Percentiles rank a stretch among this genome's conserved stretches.
Evolutionary conservation across 2,888 invertebrate genomes (phyloP).

Genomic region (Lordiphosa andalusiaca): DNA sequence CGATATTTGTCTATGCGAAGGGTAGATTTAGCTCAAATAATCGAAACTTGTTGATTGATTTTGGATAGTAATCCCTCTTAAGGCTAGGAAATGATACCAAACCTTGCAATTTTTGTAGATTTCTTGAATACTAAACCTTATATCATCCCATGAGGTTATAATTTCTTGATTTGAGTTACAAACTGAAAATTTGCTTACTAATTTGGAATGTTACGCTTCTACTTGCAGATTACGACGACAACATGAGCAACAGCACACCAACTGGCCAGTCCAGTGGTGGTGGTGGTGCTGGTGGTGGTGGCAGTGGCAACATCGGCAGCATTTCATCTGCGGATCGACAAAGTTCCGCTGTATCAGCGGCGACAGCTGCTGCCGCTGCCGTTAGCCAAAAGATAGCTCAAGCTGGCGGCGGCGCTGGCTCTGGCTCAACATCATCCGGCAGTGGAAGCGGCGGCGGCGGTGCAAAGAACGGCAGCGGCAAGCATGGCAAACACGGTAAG

Average conservation of each 20-base stretch:
- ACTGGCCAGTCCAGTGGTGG: conserved; percentile 10
- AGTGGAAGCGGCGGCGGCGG: conserved; percentile 14
- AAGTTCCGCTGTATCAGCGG: conserved; percentile 65
- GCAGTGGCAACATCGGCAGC: conserved; percentile 8
- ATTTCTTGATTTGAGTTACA: no score
- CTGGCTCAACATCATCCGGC: conserved; percentile 29
- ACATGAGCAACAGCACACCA: conserved; percentile 48
- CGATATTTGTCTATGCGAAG: no score
- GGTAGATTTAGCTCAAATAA: no score
- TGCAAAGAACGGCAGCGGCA: conserved; percentile 10
- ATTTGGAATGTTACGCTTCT: no score
- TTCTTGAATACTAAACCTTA: no score
- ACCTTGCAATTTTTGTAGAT: no score
- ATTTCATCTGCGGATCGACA: conserved; percentile 53
- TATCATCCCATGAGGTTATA: no score
- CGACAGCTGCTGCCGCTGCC: conserved; percentile 64
- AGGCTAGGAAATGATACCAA: no score
- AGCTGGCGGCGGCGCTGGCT: conserved; percentile 28
- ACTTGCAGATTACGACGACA: conserved; percentile 77
- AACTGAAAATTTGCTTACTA: no score
- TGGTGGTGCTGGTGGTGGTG: conserved; percentile 8
- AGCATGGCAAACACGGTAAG: conserved; percentile 63
- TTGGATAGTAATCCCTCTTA: no score
- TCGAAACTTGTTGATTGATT: no score
- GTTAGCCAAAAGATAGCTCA: conserved; percentile 66